Percentiles rank a stretch among this genome's conserved stretches.
phyloP scores from a whole-genome alignment of 2,113 vertebrate species.

The Empidonax traillii region DNA sequence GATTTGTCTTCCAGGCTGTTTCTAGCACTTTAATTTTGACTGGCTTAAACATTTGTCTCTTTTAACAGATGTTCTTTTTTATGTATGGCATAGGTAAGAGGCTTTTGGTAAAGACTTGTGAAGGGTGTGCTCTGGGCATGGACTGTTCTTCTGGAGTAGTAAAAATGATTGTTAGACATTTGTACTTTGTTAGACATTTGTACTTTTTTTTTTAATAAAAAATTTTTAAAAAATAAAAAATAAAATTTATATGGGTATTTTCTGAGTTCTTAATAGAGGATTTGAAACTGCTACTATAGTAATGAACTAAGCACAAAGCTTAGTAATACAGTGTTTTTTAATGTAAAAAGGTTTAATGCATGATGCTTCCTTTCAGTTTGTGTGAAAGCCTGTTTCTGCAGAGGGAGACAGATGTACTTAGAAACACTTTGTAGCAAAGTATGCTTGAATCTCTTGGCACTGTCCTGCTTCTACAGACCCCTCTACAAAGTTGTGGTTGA shows the following conservation, averaged over 20 bases:
- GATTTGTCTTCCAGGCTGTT: not conserved
- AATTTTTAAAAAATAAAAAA: not conserved
- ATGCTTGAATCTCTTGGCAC: not conserved
- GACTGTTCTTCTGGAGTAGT: not conserved
- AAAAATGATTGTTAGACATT: not conserved
- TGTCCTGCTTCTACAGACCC: not conserved
- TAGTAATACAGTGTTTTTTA: not conserved
- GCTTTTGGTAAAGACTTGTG: not conserved
- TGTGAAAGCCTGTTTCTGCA: not conserved
- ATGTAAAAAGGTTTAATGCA: not conserved
- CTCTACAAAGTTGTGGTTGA: not conserved
- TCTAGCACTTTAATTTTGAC: conserved; percentile 17
- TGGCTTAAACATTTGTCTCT: not conserved
- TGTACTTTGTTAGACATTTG: not conserved
- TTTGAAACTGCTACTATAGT: not conserved
- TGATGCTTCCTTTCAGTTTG: not conserved
- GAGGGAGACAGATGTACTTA: not conserved
- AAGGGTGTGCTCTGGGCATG: not conserved
- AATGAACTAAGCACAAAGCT: not conserved
- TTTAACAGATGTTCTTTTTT: not conserved
- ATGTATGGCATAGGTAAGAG: not conserved
- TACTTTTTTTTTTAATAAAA: not conserved
- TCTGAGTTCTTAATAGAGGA: not conserved
- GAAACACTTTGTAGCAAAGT: not conserved
- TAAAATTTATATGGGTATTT: not conserved